Conservation (phyloP, 2,113 vertebrate genomes). For the Nycticorax nycticorax region DNA sequence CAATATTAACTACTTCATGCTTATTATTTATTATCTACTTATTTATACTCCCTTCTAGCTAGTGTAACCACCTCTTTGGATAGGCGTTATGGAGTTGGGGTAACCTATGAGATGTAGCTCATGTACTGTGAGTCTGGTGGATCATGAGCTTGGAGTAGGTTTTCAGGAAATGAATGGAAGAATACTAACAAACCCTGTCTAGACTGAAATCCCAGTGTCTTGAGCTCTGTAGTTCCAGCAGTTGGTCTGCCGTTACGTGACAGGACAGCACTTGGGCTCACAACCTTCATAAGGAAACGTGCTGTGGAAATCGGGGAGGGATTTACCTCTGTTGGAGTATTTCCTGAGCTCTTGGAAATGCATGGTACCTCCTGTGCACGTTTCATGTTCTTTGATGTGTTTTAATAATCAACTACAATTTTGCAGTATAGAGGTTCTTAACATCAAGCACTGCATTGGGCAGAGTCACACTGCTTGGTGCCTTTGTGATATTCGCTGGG, state of each 20-base stretch:
- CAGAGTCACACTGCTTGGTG: not conserved
- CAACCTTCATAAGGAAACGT: not conserved
- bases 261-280: not conserved
- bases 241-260: not conserved
- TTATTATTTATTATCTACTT: not conserved
- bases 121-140: not conserved
- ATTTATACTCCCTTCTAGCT: not conserved
- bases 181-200: not conserved
- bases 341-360: not conserved
- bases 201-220: not conserved
- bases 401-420: not conserved
- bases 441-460: not conserved
- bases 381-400: not conserved
- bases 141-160: not conserved
- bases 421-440: not conserved
- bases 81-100: not conserved
- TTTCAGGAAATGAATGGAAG: not conserved
- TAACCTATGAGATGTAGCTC: not conserved
- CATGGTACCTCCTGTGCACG: accelerated
- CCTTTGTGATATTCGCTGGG: not conserved
- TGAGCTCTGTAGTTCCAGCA: not conserved
- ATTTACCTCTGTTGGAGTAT: not conserved
- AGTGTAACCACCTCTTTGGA: not conserved
- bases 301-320: not conserved
- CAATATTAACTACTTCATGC: accelerated